Evolutionary conservation across 2,797 vertebrate species (phyloP).

Genomic region (Hydrolagus colliei): DNA sequence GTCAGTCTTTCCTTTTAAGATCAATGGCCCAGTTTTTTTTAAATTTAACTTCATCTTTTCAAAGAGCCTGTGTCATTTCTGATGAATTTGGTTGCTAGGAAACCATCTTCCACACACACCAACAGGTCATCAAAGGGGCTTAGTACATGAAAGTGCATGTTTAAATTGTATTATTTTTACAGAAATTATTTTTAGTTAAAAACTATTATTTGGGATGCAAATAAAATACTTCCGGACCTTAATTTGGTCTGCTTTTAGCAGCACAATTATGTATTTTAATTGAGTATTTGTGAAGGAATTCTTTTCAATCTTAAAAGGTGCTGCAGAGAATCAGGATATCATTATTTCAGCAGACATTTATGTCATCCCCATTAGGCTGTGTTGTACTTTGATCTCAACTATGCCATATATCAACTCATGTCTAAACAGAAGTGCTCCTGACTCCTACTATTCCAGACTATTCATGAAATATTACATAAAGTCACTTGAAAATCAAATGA

Average conservation of each 20-base stretch:
- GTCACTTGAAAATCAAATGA: not conserved
- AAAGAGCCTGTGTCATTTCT: not conserved
- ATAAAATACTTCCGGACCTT: not conserved
- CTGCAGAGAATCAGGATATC: not conserved
- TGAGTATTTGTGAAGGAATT: not conserved
- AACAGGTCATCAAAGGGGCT: not conserved
- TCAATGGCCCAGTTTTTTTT: constrained; percentile 13
- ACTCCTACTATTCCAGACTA: not conserved
- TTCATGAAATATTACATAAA: not conserved
- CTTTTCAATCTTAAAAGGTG: not conserved
- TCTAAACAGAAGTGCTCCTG: not conserved
- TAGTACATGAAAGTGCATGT: not conserved
- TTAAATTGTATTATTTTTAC: constrained; percentile 11
- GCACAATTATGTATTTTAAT: not conserved
- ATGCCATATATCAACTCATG: too few relatives aligned
- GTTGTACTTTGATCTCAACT: not conserved
- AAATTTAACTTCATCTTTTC: constrained; percentile 12
- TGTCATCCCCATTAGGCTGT: not conserved
- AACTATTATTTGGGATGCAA: not conserved
- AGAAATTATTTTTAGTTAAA: not conserved
- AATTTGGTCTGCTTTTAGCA: not conserved
- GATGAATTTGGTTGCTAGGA: constrained; percentile 15
- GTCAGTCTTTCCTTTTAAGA: constrained; percentile 14
- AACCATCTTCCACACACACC: constrained; percentile 6
- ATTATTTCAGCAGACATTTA: not conserved